These are phyloP conservation scores for Oplegnathus fasciatus DNA, from an alignment of 2,113 vertebrate species.

Conservation along the genomic window DNA sequence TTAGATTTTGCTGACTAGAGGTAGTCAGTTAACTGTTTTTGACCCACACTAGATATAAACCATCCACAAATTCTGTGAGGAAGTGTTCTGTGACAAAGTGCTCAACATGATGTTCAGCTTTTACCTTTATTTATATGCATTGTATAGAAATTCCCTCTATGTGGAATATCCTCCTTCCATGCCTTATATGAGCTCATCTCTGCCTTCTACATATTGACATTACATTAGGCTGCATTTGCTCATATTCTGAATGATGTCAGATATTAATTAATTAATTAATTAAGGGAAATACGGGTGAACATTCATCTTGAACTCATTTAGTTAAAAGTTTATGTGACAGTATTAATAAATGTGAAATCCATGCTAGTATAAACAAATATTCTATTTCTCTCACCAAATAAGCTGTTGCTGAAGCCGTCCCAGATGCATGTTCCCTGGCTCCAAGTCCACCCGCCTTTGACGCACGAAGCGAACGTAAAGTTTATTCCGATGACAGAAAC, in stretches of 20 bases:
- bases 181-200: not conserved
- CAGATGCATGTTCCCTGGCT: slow-evolving; percentile 88
- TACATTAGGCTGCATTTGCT: not conserved
- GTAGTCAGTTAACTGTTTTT: not conserved
- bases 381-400: slow-evolving; percentile 88
- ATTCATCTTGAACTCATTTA: not conserved
- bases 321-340: not conserved
- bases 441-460: slow-evolving; percentile 90
- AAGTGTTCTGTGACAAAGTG: too few species aligned
- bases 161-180: not conserved
- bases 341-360: not conserved
- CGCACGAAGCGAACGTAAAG: slow-evolving; percentile 90
- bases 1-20: not conserved
- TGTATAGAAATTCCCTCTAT: not conserved
- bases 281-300: not conserved
- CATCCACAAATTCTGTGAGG: not conserved
- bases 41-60: not conserved
- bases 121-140: not conserved
- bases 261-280: too few species aligned
- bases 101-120: not conserved
- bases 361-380: too few species aligned
- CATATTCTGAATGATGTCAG: not conserved
- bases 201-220: not conserved
- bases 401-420: slow-evolving; percentile 94
- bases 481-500: slow-evolving; percentile 87